Evolutionary conservation across 2,797 vertebrate species (phyloP).

Genomic region (Artibeus lituratus): DNA sequence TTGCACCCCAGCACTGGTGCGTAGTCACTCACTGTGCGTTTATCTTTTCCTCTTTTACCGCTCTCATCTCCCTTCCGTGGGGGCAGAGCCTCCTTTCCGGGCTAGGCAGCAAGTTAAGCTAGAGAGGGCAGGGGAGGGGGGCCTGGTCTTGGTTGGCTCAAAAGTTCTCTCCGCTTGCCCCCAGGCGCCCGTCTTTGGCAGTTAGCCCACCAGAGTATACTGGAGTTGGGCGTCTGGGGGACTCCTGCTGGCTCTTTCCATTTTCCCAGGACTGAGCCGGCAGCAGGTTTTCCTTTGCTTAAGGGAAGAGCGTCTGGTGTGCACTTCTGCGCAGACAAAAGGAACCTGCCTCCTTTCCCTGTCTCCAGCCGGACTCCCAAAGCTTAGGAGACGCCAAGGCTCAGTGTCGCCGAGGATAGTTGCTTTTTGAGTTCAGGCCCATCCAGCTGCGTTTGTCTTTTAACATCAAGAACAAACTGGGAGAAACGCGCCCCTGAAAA

Average conservation of each 20-base stretch:
- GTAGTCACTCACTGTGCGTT: too few species aligned
- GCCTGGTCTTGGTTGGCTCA: not conserved
- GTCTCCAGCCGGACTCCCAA: not conserved
- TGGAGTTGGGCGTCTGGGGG: not conserved
- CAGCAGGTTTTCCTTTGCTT: not conserved
- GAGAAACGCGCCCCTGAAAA: not conserved
- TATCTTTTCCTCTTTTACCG: too few species aligned
- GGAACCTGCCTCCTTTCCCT: not conserved
- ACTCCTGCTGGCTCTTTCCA: not conserved
- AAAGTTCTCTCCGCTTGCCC: constrained; percentile 47
- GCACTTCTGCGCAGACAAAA: constrained; percentile 17
- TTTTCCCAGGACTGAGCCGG: not conserved
- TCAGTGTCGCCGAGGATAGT: not conserved
- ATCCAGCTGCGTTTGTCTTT: not conserved
- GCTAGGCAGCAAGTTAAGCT: not conserved
- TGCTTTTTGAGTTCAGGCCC: not conserved
- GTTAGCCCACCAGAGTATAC: not conserved
- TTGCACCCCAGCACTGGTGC: not conserved
- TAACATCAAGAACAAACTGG: not conserved
- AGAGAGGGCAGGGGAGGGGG: not conserved
- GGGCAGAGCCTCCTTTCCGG: not conserved
- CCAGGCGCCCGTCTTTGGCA: not conserved
- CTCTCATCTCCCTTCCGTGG: not conserved
- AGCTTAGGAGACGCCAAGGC: not conserved
- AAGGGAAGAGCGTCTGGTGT: not conserved